Evolutionary conservation across 2,797 vertebrate genomes (phyloP).

Genomic region (Gouania willdenowi): DNA sequence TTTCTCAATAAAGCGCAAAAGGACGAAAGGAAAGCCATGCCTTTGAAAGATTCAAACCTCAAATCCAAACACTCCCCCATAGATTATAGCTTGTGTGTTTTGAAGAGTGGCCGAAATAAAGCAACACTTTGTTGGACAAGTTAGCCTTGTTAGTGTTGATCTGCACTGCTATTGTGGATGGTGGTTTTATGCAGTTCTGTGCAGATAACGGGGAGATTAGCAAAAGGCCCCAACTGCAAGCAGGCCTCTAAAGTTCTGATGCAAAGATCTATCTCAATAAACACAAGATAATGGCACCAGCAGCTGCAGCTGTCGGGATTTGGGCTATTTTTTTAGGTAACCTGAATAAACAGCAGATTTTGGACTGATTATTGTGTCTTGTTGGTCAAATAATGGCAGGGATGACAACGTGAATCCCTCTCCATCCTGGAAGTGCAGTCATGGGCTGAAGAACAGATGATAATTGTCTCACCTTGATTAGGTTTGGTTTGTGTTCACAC

Average conservation of each 20-base stretch:
- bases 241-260: constrained; percentile 58
- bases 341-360: constrained; percentile 51
- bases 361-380: too few relatives aligned
- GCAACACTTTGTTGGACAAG: constrained; percentile 80
- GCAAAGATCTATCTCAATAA: constrained; percentile 48
- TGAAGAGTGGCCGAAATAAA: constrained; percentile 72
- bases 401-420: too few relatives aligned
- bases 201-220: constrained; percentile 73
- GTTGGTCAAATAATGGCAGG: too few relatives aligned
- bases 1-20: constrained; percentile 70
- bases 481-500: too few relatives aligned
- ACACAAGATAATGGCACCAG: constrained; percentile 54
- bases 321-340: too few relatives aligned
- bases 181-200: constrained; percentile 67
- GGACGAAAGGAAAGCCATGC: constrained; percentile 62
- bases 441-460: too few relatives aligned
- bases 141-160: constrained; percentile 73
- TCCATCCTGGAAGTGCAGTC: too few relatives aligned
- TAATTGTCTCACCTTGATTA: too few relatives aligned
- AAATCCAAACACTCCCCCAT: constrained; percentile 66
- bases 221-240: constrained; percentile 28
- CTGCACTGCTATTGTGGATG: constrained; percentile 60
- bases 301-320: constrained; percentile 62
- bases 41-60: constrained; percentile 70
- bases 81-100: constrained; percentile 79